Base-by-base conservation (phyloP, 2,797 vertebrate species). In the Sebastes itinus region DNA sequence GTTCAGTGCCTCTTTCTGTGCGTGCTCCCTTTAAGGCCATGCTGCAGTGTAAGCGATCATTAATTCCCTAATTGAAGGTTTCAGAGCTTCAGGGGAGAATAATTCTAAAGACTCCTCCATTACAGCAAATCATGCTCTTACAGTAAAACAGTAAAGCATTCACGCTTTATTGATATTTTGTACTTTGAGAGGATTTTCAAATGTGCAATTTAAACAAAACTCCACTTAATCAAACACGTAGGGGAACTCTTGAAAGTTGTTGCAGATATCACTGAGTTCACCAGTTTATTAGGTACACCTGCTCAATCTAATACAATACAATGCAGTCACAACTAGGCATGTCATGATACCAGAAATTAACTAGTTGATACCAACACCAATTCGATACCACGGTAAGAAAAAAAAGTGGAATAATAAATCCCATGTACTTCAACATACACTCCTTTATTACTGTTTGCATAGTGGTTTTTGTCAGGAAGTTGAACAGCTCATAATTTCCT, bases 61-160 rank as follows among this genome's bases (percentile, higher is more conserved):
- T 93, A 84, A 89, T 91, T 89, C 78, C 56, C 74, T 89, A 90
- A 92, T 84, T 90, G 78, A 89, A 88, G 80, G 81, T 88, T 89
- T 83, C 75, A 72, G 54, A 75, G 80, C 78, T 80, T 86, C 58
- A 65, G 77, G 83, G 78, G 66, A 76, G 82, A 82, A 80, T 42
- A 70, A 77, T 91, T 77, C 76, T 78, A 73, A 78, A 35, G 82
- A 73, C 35, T 87, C 76, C 25, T 73, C 30, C 66, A 74, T 89
- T 67, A 83, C 60, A 83, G 77, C 60, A 89, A 74, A 70, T 81
- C 59, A 70, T 28, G 55, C 68, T 70, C 52, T 38, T 20, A 63
- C 25, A 64, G 56, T 33, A 16, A 38, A n/a, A 38, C 55, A 52
- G 25, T 9, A 4, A 68, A 67, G 64, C 28, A 25, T 56, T 74